Percentiles rank a stretch among this genome's conserved stretches.
Conservation (phyloP, 2,888 invertebrate genomes). For the Epiblema foenella region DNA sequence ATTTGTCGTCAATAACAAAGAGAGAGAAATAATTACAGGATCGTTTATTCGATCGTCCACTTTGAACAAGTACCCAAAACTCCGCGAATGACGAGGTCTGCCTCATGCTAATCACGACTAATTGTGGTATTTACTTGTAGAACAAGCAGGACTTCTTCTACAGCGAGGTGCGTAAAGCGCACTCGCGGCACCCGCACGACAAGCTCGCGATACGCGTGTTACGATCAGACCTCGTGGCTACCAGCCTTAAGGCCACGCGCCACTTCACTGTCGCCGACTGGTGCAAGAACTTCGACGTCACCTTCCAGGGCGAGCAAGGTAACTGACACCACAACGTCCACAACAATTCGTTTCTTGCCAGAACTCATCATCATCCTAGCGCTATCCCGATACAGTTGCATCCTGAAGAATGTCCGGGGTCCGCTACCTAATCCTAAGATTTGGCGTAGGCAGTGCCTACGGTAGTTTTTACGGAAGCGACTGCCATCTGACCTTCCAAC, state of each 20-base stretch:
- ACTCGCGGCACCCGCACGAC: conserved; percentile 94
- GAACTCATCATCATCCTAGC: neutral
- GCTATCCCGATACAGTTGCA: no score
- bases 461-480: no score
- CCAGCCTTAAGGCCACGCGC: conserved; percentile 93
- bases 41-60: no score
- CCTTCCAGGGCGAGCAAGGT: conserved; percentile 97
- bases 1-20: no score
- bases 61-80: no score
- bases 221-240: conserved; percentile 92
- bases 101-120: neutral
- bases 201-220: conserved; percentile 92
- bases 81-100: no score
- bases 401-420: no score
- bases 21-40: no score
- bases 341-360: neutral
- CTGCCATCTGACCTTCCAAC: no score
- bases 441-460: no score
- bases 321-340: conserved; percentile 31
- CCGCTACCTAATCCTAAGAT: no score
- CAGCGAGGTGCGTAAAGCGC: conserved; percentile 92
- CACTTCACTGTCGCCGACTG: conserved; percentile 95
- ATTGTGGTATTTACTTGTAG: conserved; percentile 54
- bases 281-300: conserved; percentile 97
- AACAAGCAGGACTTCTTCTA: conserved; percentile 92